Base-by-base conservation (phyloP, 1,140 invertebrate genomes). In the Lepidotrigona ventralis region DNA sequence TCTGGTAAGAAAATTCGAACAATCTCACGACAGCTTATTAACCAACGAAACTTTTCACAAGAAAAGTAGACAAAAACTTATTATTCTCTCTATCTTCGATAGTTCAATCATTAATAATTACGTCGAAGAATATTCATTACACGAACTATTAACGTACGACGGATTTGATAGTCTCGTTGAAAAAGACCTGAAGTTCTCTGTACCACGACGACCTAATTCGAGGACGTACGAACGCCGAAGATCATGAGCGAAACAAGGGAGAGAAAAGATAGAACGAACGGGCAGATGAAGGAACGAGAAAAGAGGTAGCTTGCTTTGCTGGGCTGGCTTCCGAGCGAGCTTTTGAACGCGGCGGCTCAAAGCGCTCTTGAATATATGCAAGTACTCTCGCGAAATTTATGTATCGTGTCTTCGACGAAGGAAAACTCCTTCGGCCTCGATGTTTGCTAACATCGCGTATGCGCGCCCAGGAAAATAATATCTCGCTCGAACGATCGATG, bases 361-460 rank as follows among this genome's bases (percentile, higher is more conserved):
- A 83, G 58, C 81, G 58, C 58, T 79, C 76, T 83, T 64, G 72
- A 81, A 81, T 81, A 56, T 75, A 68, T 75, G 72, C 63, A 68
- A 81, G 79, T 64, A 60, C 72, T 81, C 60, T 56, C 51, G 29
- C 60, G 19, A 81, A 76, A 81, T 81, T 81, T 74, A 81, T 68
- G 79, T 81, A 75, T 81, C 72, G 33, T 56, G 29, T 58, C 60
- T 29, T 12, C 29, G 29, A 39, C 60, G 17, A 75, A 66, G 72
- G 72, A 23, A 75, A 75, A 75, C 26, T 29, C 23, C 23, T 26
- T 26, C 58, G 53, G 72, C 0, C 26, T 46, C 70, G 79, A n/a
- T 76, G 63, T 75, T 75, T 56, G 39, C 70, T 29, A 29, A 39
- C 39, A 46, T 46, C 39, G 46, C 79, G 71, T 81, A 66, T 54